A percentile compares a stretch with the other conserved stretches of the same genome.
Conservation (phyloP, 64 coral and sea anemone genomes). For the Astreopora myriophthalma region DNA sequence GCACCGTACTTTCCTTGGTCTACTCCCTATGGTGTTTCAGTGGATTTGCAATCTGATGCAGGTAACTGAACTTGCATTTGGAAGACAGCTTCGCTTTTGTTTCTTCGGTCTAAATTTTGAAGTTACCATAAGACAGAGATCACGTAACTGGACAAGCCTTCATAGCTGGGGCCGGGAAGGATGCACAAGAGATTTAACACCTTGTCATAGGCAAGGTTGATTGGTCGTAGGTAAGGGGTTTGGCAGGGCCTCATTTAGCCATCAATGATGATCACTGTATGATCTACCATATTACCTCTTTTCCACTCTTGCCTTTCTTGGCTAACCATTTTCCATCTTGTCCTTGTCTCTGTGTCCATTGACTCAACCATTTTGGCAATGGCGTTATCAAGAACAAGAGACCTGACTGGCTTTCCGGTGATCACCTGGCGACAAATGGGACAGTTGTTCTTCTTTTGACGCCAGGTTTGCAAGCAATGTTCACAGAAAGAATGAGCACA, state of each 20-base stretch:
- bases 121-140: background rate
- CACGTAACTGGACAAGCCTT: background rate
- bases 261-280: slow-evolving; percentile 72
- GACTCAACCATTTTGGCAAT: slow-evolving; percentile 96
- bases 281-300: slow-evolving; percentile 91
- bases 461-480: slow-evolving; percentile 90
- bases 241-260: slow-evolving; percentile 62
- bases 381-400: slow-evolving; percentile 96
- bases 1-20: background rate
- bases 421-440: slow-evolving; percentile 84
- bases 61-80: background rate
- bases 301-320: slow-evolving; percentile 93
- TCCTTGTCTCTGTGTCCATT: slow-evolving; percentile 88
- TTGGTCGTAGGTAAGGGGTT: background rate
- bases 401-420: slow-evolving; percentile 77
- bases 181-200: slow-evolving; percentile 9
- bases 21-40: background rate
- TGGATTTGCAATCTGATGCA: background rate
- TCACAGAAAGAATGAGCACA: slow-evolving; percentile 99
- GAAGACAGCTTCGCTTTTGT: background rate
- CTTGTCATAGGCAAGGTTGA: slow-evolving; percentile 22
- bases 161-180: background rate
- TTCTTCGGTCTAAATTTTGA: slow-evolving; percentile 27
- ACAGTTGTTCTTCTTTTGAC: slow-evolving; percentile 91
- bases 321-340: slow-evolving; percentile 64